These are phyloP conservation scores for Scolopax mira DNA, from an alignment of 2,113 vertebrate species.

Conservation along the genomic window DNA sequence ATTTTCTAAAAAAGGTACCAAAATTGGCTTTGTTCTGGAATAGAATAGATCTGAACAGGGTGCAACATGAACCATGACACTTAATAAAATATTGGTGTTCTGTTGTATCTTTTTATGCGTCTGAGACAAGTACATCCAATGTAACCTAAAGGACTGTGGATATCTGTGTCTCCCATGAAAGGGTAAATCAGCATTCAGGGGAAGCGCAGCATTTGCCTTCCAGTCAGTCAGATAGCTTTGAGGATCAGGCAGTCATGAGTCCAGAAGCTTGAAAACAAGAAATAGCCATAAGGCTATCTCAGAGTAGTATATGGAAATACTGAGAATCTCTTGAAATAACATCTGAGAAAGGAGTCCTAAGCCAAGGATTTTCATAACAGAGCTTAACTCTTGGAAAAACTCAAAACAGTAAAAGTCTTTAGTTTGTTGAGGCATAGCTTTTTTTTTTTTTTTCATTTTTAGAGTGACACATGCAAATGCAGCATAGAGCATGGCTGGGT, in stretches of 20 bases:
- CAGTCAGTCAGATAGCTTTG: neutral
- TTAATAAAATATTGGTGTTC: neutral
- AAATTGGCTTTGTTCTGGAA: neutral
- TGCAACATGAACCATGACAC: neutral
- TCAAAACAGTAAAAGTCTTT: neutral
- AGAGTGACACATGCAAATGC: neutral
- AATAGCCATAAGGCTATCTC: neutral
- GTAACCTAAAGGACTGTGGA: neutral
- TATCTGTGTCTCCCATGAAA: neutral
- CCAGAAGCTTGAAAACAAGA: neutral
- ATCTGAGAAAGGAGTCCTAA: neutral
- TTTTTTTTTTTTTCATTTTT: neutral
- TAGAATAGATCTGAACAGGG: neutral
- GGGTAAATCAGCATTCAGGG: neutral
- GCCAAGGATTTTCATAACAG: neutral
- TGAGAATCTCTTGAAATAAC: neutral
- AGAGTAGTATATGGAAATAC: neutral
- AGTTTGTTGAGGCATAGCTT: rapidly evolving
- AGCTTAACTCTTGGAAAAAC: neutral
- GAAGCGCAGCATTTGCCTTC: neutral
- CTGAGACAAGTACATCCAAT: neutral
- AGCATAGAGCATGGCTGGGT: neutral
- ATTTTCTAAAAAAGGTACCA: neutral
- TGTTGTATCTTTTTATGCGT: neutral
- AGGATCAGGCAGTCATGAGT: neutral